These are phyloP conservation scores for Andrena minutula DNA, from an alignment of 2,888 invertebrate genomes.

Conservation along the genomic window DNA sequence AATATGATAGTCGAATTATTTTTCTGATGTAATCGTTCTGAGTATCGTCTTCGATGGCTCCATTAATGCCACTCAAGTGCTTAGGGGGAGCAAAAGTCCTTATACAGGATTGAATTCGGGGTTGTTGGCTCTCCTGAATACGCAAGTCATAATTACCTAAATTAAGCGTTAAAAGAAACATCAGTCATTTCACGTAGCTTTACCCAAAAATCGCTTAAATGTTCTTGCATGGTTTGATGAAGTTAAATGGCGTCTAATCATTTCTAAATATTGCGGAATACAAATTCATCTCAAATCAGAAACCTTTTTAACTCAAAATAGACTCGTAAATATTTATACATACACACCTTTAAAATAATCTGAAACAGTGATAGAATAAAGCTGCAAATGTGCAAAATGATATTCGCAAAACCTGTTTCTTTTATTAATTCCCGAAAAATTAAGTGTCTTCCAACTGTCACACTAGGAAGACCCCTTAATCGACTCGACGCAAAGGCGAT, in stretches of 20 bases:
- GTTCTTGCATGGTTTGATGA: too few relatives aligned
- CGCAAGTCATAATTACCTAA: slow-evolving; percentile 10
- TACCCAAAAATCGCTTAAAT: slow-evolving; percentile 1
- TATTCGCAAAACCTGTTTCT: too few relatives aligned
- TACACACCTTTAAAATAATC: too few relatives aligned
- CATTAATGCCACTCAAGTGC: slow-evolving; percentile 23
- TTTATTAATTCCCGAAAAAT: too few relatives aligned
- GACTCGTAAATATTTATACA: too few relatives aligned
- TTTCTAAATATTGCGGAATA: too few relatives aligned
- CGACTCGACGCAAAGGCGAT: neutral
- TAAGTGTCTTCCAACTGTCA: too few relatives aligned
- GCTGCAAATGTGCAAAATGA: too few relatives aligned
- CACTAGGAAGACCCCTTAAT: neutral
- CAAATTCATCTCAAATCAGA: too few relatives aligned
- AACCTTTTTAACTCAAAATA: too few relatives aligned
- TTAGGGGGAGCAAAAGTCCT: slow-evolving; percentile 22
- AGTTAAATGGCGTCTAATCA: too few relatives aligned
- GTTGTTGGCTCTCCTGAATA: slow-evolving; percentile 18
- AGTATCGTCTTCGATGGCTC: slow-evolving; percentile 20
- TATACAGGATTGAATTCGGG: slow-evolving; percentile 16
- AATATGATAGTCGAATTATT: slow-evolving; percentile 7
- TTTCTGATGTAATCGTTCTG: slow-evolving; percentile 1
- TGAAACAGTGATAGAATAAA: too few relatives aligned
- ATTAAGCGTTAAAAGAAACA: slow-evolving; percentile 20
- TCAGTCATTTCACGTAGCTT: neutral